A percentile compares a stretch with the other conserved stretches of the same genome.
Conservation (phyloP, 2,113 vertebrate genomes). For the Gadus macrocephalus region DNA sequence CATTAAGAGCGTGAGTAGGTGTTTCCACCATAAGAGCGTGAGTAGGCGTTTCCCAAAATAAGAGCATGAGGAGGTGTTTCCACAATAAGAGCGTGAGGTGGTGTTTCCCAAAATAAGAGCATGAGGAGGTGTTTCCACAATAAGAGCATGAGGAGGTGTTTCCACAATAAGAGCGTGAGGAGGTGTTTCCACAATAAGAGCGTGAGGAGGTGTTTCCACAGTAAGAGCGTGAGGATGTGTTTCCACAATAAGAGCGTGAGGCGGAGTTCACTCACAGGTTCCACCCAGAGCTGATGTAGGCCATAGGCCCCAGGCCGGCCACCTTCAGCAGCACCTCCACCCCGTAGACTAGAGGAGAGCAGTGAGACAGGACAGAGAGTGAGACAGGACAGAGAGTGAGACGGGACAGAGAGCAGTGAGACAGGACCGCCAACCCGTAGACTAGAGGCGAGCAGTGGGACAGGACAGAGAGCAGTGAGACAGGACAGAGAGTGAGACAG, state of each 20-base stretch:
- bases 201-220: background rate
- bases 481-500: no score
- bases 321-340: constrained; percentile 92
- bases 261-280: constrained; percentile 83
- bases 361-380: no score
- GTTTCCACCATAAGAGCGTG: background rate
- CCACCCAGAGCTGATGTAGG: constrained; percentile 96
- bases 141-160: no score
- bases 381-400: no score
- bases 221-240: no score
- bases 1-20: no score
- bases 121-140: background rate
- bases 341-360: constrained; percentile 73
- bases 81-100: background rate
- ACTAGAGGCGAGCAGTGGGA: no score
- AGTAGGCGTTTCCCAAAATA: background rate
- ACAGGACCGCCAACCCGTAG: no score
- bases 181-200: background rate
- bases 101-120: background rate
- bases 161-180: background rate
- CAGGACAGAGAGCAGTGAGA: no score
- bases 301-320: constrained; percentile 86
- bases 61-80: no score
- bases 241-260: background rate
- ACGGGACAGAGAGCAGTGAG: no score